Conservation (phyloP, 2,888 invertebrate species). For the Strigamia transsilvanica region DNA sequence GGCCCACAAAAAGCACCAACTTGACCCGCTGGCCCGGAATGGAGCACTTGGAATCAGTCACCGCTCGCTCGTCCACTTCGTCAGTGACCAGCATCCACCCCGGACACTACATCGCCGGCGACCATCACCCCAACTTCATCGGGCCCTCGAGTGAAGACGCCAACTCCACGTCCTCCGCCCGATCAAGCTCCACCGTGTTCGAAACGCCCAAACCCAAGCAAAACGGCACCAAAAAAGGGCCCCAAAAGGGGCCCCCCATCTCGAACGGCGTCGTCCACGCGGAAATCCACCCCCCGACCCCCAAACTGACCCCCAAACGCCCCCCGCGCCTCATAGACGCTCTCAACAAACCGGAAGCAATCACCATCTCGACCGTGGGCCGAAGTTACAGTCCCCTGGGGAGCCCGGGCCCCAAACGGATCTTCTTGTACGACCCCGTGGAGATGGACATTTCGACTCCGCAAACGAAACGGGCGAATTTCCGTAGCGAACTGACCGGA, state of each 20-base stretch:
- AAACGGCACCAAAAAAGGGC: neutral
- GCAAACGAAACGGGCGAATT: neutral
- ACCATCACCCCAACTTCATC: constrained; percentile 50
- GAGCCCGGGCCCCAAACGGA: neutral
- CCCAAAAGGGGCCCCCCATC: neutral
- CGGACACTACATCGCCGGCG: constrained; percentile 52
- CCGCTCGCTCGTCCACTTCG: constrained; percentile 17
- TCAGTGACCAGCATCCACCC: constrained; percentile 2
- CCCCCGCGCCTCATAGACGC: constrained; percentile 11
- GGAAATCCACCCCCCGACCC: neutral
- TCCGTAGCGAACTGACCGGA: neutral
- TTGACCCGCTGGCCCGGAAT: constrained; percentile 20
- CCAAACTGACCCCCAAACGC: neutral
- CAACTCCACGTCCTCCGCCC: neutral
- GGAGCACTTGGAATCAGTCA: constrained; percentile 23
- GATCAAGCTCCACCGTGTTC: neutral
- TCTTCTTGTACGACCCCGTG: constrained; percentile 44
- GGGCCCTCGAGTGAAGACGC: constrained; percentile 50
- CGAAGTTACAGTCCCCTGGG: neutral
- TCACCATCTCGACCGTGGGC: neutral
- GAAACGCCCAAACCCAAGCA: neutral
- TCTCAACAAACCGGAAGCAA: neutral
- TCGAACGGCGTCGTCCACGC: neutral
- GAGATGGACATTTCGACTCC: constrained; percentile 37
- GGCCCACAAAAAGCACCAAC: neutral